A percentile compares a stretch with the other conserved stretches of the same genome.
Conservation (phyloP, 2,888 invertebrate species). For the Pelosia muscerda region DNA sequence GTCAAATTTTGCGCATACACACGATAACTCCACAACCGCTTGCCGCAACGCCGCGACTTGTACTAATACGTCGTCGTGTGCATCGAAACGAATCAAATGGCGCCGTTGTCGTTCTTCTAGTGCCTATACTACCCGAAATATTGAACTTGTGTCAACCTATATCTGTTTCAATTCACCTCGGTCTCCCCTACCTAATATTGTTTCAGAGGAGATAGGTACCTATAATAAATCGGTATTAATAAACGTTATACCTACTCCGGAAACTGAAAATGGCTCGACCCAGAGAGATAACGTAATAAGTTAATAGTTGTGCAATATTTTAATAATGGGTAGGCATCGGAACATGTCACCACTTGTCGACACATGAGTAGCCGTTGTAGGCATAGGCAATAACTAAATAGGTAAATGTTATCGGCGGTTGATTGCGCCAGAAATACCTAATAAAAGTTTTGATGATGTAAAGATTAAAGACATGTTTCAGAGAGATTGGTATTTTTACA, state of each 20-base stretch:
- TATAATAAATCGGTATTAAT: neutral
- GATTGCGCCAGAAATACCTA: neutral
- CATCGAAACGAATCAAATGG: too few relatives aligned
- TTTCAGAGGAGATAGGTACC: too few relatives aligned
- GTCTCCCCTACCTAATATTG: too few relatives aligned
- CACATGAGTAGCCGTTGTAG: neutral
- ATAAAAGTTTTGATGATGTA: neutral
- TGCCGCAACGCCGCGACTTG: too few relatives aligned
- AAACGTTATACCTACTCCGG: neutral
- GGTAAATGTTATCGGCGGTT: neutral
- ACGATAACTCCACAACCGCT: too few relatives aligned
- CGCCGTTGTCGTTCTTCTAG: too few relatives aligned
- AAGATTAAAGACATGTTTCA: neutral
- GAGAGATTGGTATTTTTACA: neutral
- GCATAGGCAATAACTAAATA: neutral
- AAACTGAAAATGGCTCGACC: neutral
- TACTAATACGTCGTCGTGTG: too few relatives aligned
- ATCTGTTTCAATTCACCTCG: too few relatives aligned
- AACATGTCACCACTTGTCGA: neutral
- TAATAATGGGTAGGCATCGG: neutral
- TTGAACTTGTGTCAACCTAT: too few relatives aligned
- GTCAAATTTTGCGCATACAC: too few relatives aligned
- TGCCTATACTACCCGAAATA: too few relatives aligned
- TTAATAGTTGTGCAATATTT: slow-evolving; percentile 12
- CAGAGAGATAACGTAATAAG: neutral